A percentile compares a stretch with the other conserved stretches of the same genome.
Evolutionary conservation across 53 echinoderm and acorn worm species (phyloP).

Genomic region (Paracentrotus lividus): DNA sequence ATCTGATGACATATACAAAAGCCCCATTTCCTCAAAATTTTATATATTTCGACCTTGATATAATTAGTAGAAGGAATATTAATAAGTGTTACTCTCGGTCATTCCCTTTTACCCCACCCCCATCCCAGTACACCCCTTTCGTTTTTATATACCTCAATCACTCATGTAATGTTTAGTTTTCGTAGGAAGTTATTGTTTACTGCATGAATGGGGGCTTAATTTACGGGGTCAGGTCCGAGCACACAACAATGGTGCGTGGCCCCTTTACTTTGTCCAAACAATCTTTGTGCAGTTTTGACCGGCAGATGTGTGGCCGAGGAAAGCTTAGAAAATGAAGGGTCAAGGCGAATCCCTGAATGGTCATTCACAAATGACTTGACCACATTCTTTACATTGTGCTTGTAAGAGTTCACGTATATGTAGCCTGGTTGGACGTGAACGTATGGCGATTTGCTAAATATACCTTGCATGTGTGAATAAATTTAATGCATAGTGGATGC

Average conservation of each 20-base stretch:
- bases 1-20: too few species aligned
- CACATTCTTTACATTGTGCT: not conserved
- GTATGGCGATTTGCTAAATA: not conserved
- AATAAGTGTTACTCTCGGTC: conserved; percentile 13
- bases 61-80: not conserved
- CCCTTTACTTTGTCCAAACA: conserved; percentile 4
- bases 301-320: conserved; percentile 56
- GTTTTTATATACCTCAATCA: not conserved
- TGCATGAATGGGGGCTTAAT: conserved; percentile 59
- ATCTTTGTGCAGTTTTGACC: conserved; percentile 31
- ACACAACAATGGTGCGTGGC: conserved; percentile 38
- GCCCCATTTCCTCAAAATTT: too few species aligned
- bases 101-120: not conserved
- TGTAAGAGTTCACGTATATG: not conserved
- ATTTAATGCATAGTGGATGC: too few species aligned
- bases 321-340: conserved; percentile 52
- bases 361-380: conserved; percentile 34
- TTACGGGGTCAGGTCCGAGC: conserved; percentile 59
- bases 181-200: conserved; percentile 69
- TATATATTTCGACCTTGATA: too few species aligned
- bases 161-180: conserved; percentile 49
- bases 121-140: not conserved
- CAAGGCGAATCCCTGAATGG: conserved; percentile 48
- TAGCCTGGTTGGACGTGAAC: not conserved
- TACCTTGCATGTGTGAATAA: not conserved